phyloP scores from a whole-genome alignment of 2,113 vertebrate genomes.

The Halcyon senegalensis region DNA sequence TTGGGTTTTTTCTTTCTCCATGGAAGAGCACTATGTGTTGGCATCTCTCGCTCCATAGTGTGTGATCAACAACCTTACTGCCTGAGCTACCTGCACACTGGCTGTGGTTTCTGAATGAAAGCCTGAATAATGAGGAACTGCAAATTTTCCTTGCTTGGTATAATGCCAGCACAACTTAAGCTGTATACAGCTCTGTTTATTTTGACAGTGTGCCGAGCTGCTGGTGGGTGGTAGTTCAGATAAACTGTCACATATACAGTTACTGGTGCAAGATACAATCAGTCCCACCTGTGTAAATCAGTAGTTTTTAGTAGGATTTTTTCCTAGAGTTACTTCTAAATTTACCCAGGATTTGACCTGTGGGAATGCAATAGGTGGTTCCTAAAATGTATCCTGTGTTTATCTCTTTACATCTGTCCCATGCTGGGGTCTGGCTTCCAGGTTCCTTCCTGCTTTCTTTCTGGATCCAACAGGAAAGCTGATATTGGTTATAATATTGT shows the following conservation, averaged over 20 bases:
- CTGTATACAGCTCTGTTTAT: neutral
- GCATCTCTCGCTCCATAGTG: neutral
- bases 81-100: neutral
- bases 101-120: neutral
- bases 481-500: neutral
- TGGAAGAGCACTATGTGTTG: neutral
- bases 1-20: neutral
- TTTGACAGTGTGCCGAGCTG: conserved; percentile 17
- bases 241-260: conserved; percentile 23
- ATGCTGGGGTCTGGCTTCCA: neutral
- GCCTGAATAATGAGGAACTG: neutral
- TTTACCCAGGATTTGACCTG: neutral
- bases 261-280: neutral
- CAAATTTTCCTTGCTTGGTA: neutral
- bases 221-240: conserved; percentile 19
- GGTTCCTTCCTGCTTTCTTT: neutral
- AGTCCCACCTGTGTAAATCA: neutral
- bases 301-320: neutral
- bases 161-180: neutral
- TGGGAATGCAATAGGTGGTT: neutral
- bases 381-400: neutral
- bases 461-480: neutral
- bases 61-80: neutral
- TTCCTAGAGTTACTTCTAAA: neutral
- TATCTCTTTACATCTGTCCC: neutral